Evolutionary conservation across 2,113 vertebrate species (phyloP).

Genomic region (Collichthys lucidus): DNA sequence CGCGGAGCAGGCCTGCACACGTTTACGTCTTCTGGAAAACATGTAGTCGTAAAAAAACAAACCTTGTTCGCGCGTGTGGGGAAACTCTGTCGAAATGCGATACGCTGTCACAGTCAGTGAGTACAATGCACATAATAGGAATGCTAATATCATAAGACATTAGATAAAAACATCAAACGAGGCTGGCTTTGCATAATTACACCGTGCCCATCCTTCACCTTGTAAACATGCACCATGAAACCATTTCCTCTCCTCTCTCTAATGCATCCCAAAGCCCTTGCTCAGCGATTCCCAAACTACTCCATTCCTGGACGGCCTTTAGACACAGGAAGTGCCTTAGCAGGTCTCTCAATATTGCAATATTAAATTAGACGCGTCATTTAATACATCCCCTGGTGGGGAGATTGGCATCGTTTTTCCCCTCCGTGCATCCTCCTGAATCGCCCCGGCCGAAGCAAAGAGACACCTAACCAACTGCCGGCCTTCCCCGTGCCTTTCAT

Average conservation of each 20-base stretch:
- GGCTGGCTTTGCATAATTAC: conserved; percentile 39
- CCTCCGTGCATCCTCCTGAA: conserved; percentile 66
- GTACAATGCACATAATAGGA: conserved; percentile 7
- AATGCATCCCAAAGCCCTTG: conserved; percentile 75
- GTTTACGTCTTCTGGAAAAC: not conserved
- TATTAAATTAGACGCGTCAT: conserved; percentile 81
- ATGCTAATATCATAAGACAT: conserved; percentile 15
- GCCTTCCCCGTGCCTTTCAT: conserved; percentile 57
- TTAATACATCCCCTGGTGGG: conserved; percentile 78
- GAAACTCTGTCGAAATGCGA: not conserved
- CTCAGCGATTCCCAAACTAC: conserved; percentile 72
- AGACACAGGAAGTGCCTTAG: conserved; percentile 82
- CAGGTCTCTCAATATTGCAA: conserved; percentile 73
- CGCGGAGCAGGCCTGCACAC: not conserved
- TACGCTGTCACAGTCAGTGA: not conserved
- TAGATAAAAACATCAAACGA: conserved; percentile 33
- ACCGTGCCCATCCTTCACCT: conserved; percentile 42
- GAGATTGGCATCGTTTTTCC: conserved; percentile 73
- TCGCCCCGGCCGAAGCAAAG: conserved; percentile 63
- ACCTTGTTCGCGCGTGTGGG: not conserved
- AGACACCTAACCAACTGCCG: conserved; percentile 69
- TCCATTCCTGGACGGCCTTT: conserved; percentile 69
- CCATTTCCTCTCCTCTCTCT: conserved; percentile 66
- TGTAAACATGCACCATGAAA: conserved; percentile 56
- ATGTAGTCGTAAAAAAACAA: not conserved